Evolutionary conservation across 2,797 vertebrate species (phyloP).

Genomic region (Gallinago nigripennis): DNA sequence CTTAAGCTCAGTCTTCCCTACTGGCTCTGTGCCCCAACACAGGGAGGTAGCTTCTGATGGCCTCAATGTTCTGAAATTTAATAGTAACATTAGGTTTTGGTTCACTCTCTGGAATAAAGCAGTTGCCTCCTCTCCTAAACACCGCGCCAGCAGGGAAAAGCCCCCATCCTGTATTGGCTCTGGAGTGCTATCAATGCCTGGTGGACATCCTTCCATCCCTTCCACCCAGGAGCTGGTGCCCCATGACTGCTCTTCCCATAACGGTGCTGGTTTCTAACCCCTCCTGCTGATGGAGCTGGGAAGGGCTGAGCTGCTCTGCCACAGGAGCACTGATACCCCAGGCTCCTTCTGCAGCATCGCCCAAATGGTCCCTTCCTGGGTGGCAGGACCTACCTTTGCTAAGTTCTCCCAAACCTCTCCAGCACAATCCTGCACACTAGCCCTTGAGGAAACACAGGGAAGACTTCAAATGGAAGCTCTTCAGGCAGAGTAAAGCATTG

Average conservation of each 20-base stretch:
- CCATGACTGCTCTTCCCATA: neutral
- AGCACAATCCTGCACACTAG: neutral
- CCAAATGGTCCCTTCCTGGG: neutral
- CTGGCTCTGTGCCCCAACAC: neutral
- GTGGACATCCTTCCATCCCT: neutral
- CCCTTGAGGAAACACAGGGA: neutral
- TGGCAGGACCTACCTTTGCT: neutral
- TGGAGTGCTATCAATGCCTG: neutral
- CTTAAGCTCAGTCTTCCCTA: neutral
- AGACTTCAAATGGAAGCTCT: neutral
- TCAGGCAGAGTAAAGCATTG: neutral
- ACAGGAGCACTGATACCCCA: neutral
- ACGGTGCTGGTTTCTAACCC: neutral
- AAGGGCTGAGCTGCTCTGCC: neutral
- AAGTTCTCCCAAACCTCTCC: neutral
- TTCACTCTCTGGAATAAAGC: neutral
- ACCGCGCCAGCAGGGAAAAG: neutral
- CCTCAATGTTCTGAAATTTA: neutral
- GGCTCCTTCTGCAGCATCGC: neutral
- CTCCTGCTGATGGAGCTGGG: rapidly evolving
- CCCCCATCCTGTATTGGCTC: rapidly evolving
- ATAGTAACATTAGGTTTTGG: rapidly evolving
- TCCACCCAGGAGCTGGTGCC: rapidly evolving
- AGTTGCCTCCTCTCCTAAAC: neutral
- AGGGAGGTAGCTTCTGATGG: rapidly evolving